These are phyloP conservation scores for Chironomus tepperi DNA, from an alignment of 1,140 invertebrate species.

Conservation along the genomic window DNA sequence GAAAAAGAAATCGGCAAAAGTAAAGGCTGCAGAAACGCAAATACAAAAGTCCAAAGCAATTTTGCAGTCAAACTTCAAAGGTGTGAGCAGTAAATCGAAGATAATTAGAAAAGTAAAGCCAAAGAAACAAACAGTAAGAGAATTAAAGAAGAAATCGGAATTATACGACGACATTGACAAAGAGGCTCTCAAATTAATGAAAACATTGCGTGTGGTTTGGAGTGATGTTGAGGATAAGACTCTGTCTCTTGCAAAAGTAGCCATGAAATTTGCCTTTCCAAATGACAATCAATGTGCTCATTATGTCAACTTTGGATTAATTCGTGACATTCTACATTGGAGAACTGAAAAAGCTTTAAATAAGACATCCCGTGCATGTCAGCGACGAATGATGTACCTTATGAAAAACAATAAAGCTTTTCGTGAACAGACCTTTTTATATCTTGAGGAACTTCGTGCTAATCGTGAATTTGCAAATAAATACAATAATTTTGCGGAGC, in stretches of 20 bases:
- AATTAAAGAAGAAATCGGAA: slow-evolving; percentile 27
- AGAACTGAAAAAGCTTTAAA: slow-evolving; percentile 45
- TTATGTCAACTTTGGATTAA: slow-evolving; percentile 41
- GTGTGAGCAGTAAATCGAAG: slow-evolving; percentile 24
- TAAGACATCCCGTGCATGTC: slow-evolving; percentile 62
- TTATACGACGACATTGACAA: slow-evolving; percentile 57
- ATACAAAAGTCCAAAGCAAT: slow-evolving; percentile 29
- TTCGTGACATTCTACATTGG: slow-evolving; percentile 56
- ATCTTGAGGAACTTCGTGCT: slow-evolving; percentile 34
- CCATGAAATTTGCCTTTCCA: slow-evolving; percentile 53
- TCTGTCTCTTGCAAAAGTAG: slow-evolving; percentile 58
- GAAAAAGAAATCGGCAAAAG: slow-evolving; percentile 23
- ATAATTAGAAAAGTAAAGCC: slow-evolving; percentile 34
- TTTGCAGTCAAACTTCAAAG: slow-evolving; percentile 25
- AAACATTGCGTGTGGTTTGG: slow-evolving; percentile 54
- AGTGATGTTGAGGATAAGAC: slow-evolving; percentile 52
- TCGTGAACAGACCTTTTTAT: slow-evolving; percentile 33
- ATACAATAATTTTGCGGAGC: neutral
- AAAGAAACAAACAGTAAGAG: slow-evolving; percentile 31
- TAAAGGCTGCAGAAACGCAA: slow-evolving; percentile 25
- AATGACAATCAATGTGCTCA: slow-evolving; percentile 34
- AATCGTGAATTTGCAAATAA: slow-evolving; percentile 28
- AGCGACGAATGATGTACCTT: slow-evolving; percentile 54
- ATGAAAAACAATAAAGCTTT: slow-evolving; percentile 41
- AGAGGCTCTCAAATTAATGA: slow-evolving; percentile 54